A percentile compares a stretch with the other conserved stretches of the same genome.
Evolutionary conservation across 2,113 vertebrate species (phyloP).

Genomic region (Craseonycteris thonglongyai): DNA sequence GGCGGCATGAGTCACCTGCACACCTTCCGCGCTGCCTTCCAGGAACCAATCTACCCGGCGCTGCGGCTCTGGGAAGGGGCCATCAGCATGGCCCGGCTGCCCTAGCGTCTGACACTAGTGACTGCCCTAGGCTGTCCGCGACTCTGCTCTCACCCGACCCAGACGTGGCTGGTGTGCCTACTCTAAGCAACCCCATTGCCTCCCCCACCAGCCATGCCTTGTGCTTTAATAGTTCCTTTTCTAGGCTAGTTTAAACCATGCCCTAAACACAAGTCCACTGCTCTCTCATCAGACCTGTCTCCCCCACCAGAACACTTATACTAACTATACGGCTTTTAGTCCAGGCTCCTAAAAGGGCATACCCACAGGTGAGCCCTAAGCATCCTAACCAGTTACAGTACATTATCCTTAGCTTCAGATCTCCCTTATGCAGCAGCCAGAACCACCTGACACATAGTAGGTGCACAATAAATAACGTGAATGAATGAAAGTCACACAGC

Average conservation of each 20-base stretch:
- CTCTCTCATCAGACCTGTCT: neutral
- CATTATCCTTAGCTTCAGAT: neutral
- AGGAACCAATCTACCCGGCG: constrained; percentile 78
- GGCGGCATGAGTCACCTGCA: constrained; percentile 78
- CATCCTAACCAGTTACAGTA: neutral
- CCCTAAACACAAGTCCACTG: neutral
- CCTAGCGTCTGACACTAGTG: constrained; percentile 6
- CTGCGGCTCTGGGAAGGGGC: constrained; percentile 81
- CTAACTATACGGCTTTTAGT: neutral
- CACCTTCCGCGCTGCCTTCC: constrained; percentile 78
- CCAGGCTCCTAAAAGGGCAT: neutral
- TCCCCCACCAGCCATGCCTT: too few relatives aligned
- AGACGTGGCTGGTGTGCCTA: neutral
- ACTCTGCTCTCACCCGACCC: neutral
- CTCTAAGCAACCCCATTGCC: neutral
- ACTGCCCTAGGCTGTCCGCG: neutral
- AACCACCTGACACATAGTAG: neutral
- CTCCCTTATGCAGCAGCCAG: neutral
- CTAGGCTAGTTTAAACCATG: neutral
- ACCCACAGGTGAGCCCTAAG: neutral
- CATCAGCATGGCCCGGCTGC: constrained; percentile 72
- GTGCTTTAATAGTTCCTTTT: neutral
- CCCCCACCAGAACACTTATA: neutral
- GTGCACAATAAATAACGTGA: neutral
- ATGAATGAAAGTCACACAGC: neutral